Percentiles rank a stretch among this genome's conserved stretches.
Conservation (phyloP, 2,113 vertebrate species). For the Cottus gobio region DNA sequence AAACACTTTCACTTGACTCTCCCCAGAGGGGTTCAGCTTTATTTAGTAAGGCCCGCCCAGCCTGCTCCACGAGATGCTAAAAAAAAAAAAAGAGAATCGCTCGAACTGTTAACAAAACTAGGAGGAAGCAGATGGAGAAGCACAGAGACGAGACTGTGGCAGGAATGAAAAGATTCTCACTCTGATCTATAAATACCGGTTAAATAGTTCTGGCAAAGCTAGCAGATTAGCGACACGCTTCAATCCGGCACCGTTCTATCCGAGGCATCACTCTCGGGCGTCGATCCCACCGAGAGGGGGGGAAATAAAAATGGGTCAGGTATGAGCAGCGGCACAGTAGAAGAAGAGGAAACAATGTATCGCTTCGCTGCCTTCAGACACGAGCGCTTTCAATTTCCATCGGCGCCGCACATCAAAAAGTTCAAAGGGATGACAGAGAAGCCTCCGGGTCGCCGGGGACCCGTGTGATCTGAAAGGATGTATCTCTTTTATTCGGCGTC, state of each 20-base stretch:
- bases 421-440: neutral
- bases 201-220: slow-evolving; percentile 56
- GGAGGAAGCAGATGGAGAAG: slow-evolving; percentile 13
- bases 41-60: slow-evolving; percentile 25
- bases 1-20: slow-evolving; percentile 48
- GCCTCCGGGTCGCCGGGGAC: neutral
- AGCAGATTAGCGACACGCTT: slow-evolving; percentile 55
- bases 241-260: slow-evolving; percentile 35
- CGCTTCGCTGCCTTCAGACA: slow-evolving; percentile 10
- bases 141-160: neutral
- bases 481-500: neutral
- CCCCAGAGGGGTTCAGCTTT: slow-evolving; percentile 5
- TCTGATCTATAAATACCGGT: slow-evolving; percentile 66
- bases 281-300: slow-evolving; percentile 10
- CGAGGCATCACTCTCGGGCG: slow-evolving; percentile 52
- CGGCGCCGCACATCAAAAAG: slow-evolving; percentile 7
- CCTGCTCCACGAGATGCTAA: slow-evolving; percentile 6
- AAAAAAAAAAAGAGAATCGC: slow-evolving; percentile 7
- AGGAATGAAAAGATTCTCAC: slow-evolving; percentile 19
- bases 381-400: slow-evolving; percentile 11
- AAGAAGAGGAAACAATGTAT: slow-evolving; percentile 19
- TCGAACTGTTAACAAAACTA: slow-evolving; percentile 12
- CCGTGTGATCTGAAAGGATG: neutral
- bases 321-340: slow-evolving; percentile 32
- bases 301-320: slow-evolving; percentile 61